Evolutionary conservation across 2,888 invertebrate species (phyloP).

Genomic region (Dolichopus griseipennis): DNA sequence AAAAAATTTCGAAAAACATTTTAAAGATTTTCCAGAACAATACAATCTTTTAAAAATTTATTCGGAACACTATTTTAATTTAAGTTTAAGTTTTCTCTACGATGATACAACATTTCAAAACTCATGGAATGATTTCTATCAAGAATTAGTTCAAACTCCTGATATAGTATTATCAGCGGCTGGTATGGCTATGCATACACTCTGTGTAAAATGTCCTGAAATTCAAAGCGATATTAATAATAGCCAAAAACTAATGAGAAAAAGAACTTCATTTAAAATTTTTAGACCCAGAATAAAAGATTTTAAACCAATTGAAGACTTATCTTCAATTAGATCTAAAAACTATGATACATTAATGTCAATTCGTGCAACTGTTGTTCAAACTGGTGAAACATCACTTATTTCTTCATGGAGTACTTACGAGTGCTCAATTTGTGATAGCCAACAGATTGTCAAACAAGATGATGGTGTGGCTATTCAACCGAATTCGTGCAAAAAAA

Average conservation of each 20-base stretch:
- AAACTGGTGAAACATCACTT: background rate
- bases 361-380: background rate
- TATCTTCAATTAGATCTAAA: background rate
- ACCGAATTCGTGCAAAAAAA: slow-evolving; percentile 36
- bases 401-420: slow-evolving; percentile 12
- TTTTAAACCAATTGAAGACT: slow-evolving; percentile 55
- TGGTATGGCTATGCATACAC: slow-evolving; percentile 71
- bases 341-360: background rate
- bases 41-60: slow-evolving; percentile 29
- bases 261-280: slow-evolving; percentile 44
- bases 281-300: slow-evolving; percentile 33
- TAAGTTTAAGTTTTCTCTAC: slow-evolving; percentile 51
- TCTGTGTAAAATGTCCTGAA: slow-evolving; percentile 35
- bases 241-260: slow-evolving; percentile 43
- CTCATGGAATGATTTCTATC: slow-evolving; percentile 55
- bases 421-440: slow-evolving; percentile 32
- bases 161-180: slow-evolving; percentile 59
- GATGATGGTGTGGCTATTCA: slow-evolving; percentile 24
- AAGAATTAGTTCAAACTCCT: slow-evolving; percentile 60
- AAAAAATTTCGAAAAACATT: slow-evolving; percentile 49
- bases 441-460: slow-evolving; percentile 57
- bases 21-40: slow-evolving; percentile 31
- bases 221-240: slow-evolving; percentile 9
- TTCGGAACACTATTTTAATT: slow-evolving; percentile 26
- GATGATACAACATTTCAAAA: slow-evolving; percentile 50